Evolutionary conservation across 2,113 vertebrate species (phyloP).

Genomic region (Tringa solitaria): DNA sequence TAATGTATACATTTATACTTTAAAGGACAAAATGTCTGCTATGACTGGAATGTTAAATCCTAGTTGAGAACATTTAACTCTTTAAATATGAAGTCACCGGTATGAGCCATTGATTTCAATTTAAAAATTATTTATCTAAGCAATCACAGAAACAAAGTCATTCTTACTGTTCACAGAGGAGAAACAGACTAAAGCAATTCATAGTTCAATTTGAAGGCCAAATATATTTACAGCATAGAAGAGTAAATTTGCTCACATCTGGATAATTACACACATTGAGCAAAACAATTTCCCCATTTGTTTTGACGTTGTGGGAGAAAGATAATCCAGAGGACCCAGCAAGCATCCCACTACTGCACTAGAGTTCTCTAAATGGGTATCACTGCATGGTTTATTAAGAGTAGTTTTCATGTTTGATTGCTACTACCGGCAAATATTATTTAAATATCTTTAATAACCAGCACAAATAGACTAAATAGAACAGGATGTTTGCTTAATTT

Average conservation of each 20-base stretch:
- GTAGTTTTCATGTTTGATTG: background rate
- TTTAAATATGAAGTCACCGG: background rate
- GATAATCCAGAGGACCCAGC: background rate
- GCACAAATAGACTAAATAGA: background rate
- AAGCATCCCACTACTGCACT: background rate
- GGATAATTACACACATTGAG: background rate
- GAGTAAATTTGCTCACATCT: background rate
- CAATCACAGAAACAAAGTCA: background rate
- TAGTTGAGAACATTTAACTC: background rate
- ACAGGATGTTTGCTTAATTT: background rate
- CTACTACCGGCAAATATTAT: background rate
- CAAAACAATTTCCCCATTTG: background rate
- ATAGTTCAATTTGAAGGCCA: background rate
- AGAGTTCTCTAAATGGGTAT: background rate
- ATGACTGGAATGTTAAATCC: background rate
- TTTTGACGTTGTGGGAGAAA: background rate
- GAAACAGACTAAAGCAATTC: background rate
- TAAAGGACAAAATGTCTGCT: background rate
- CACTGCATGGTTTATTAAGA: background rate
- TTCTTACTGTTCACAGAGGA: background rate
- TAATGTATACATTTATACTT: background rate
- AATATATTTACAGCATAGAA: background rate
- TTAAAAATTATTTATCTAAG: background rate
- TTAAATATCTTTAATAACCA: background rate
- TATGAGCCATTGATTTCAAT: background rate